Base-by-base conservation (phyloP, 2,888 invertebrate genomes). In the Euzophera pinguis region DNA sequence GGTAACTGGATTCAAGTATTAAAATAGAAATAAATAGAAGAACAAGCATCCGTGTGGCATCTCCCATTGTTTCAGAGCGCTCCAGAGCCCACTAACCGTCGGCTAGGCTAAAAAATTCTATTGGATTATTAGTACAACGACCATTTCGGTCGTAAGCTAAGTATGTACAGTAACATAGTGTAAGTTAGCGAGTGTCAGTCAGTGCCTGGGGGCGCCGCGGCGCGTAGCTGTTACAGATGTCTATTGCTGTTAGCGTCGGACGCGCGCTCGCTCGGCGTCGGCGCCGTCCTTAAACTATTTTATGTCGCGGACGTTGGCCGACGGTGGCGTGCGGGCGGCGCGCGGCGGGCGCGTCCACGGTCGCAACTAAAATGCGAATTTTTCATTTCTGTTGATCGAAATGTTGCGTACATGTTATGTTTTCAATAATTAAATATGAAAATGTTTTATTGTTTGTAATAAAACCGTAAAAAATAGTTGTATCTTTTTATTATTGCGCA, bases 391-490 rank as follows among this genome's bases (percentile, higher is more conserved):
- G 73, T 75, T 76, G 60, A 65, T 68, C 64, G 37, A 62, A 66
- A 64, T 62, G 71, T 65, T 74, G 69, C 66, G 62, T 45, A 16
- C 65, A 74, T 80, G 86, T 86, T 86, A 84, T 69, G 84, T 84
- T 83, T 81, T 78, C 73, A 76, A 69, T 65, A 69, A 69, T 68
- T 38, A 56, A 75, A 65, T 75, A 74, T 74, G 72, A 60, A 78
- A 77, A 83, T 72, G 78, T 80, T 87, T 85, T 86, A 84, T 81
- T 72, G 78, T 86, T 87, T 85, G 65, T 81, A 86, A 82, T 88
- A 87, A 87, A 87, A 81, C 69, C 64, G 72, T 70, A 61, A 63
- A 73, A 73, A 71, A 55, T 64, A 16, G 1, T 2, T 5, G 10
- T 10, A 14, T 38, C 5, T 38, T n/a, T 10, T 39, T 16, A 7